Evolutionary conservation across 2,888 invertebrate species (phyloP), one percentile per base, ranked within the genome.

Genomic region (Polyommatus icarus): DNA sequence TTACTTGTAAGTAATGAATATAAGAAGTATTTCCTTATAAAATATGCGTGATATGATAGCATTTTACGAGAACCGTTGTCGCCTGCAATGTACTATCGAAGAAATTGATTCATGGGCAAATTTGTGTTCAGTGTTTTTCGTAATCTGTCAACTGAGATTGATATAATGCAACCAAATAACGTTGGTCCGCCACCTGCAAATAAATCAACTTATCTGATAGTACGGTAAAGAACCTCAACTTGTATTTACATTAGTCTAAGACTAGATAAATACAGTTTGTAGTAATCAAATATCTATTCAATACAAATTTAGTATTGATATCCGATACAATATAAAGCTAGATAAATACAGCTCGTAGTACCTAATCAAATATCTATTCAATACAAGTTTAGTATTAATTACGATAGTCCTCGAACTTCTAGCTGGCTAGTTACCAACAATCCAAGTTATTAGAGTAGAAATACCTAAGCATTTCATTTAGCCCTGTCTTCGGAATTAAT

Each of bases 401-500:
- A 32, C 50, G 24, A 67, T 32, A 6, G 67, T 67, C 67, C 15
- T 67, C 67, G 6, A 18, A 29, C 67, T 29, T 67, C 29, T 67
- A 32, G 67, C 67, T 67, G 67, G 67, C 29, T 32, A 24, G 61
- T 24, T 24, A 67, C 67, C 29, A 67, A 67, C 67, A 18, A 67
- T 67, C 67, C 29, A 67, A 20, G 67, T 67, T 15, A 29, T 32
- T 67, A 67, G 29, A 67, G 29, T 67, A 29, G 29, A 67, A 67
- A 67, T 67, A 29, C 29, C 67, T 67, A 67, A 67, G 67, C 29
- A 67, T 67, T 32, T 67, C 29, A 32, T 67, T 67, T 67, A 67
- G 67, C 67, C 67, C 67, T 67, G 67, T 67, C 67, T 32, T 32
- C 67, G 67, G 67, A 67, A 67, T 67, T 67, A 67, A 67, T 67